Evolutionary conservation across 2,797 vertebrate genomes (phyloP).

Genomic region (Percopsis omiscomaycus): DNA sequence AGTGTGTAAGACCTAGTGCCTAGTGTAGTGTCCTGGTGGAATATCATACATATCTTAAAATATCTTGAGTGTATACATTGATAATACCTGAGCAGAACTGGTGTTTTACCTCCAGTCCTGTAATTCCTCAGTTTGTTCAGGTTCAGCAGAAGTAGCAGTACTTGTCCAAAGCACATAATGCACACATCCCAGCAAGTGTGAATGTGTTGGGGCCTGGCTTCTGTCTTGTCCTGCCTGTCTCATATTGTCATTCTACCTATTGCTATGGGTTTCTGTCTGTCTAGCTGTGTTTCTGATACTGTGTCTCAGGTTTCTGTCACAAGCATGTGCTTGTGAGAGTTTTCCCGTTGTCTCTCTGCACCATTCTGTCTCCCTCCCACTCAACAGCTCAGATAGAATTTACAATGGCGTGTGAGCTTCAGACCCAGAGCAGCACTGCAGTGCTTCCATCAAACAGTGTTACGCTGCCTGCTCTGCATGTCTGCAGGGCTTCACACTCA

Average conservation of each 20-base stretch:
- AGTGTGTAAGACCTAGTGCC: too few species aligned
- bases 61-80: neutral
- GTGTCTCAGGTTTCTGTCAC: slow-evolving; percentile 5
- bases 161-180: too few species aligned
- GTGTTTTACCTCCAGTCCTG: too few species aligned
- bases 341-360: slow-evolving; percentile 7
- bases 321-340: neutral
- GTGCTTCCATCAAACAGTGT: too few species aligned
- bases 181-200: too few species aligned
- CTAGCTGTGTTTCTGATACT: neutral
- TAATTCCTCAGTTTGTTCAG: neutral
- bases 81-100: neutral
- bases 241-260: too few species aligned
- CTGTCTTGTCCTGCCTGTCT: too few species aligned
- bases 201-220: too few species aligned
- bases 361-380: slow-evolving; percentile 32
- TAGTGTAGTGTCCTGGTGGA: too few species aligned
- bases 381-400: slow-evolving; percentile 40
- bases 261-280: too few species aligned
- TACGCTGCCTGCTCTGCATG: neutral
- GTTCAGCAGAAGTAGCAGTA: too few species aligned
- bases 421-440: slow-evolving; percentile 16
- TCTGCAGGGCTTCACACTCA: slow-evolving; percentile 21
- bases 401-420: slow-evolving; percentile 14
- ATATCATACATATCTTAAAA: slow-evolving; percentile 6